Percentiles rank a stretch among this genome's conserved stretches.
These are phyloP conservation scores for Nasua narica DNA, from an alignment of 2,797 vertebrate genomes.

Conservation along the genomic window DNA sequence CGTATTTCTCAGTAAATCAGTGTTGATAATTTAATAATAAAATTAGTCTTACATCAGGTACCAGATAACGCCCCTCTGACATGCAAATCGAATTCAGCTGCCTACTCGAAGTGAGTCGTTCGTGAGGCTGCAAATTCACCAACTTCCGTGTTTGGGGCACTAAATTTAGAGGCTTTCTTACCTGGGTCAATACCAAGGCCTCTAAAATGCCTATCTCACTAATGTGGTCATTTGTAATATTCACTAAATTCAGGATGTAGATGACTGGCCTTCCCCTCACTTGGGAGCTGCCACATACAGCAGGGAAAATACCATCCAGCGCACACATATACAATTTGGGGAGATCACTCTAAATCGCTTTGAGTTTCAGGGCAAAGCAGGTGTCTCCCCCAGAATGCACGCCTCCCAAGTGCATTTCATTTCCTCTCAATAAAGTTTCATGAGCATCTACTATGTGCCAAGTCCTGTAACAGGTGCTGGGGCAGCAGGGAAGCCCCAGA, in stretches of 20 bases:
- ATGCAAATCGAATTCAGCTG: slow-evolving; percentile 63
- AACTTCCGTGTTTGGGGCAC: background rate
- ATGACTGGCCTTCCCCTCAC: background rate
- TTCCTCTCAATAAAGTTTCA: background rate
- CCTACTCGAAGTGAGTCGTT: background rate
- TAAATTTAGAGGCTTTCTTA: slow-evolving; percentile 45
- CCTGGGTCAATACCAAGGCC: background rate
- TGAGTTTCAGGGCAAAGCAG: background rate
- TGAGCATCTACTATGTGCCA: background rate
- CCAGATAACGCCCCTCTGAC: slow-evolving; percentile 60
- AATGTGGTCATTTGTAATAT: slow-evolving; percentile 27
- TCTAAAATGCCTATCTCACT: background rate
- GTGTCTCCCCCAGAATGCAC: background rate
- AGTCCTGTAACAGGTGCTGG: background rate
- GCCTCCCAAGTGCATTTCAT: background rate
- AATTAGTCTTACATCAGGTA: slow-evolving; percentile 75
- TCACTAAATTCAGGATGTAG: background rate
- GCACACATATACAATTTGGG: background rate
- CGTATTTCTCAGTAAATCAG: slow-evolving; percentile 80
- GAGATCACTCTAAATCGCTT: background rate
- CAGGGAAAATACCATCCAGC: background rate
- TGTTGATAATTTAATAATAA: slow-evolving; percentile 77
- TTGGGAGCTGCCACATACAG: background rate
- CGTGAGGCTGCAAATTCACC: background rate
- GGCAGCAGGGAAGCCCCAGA: background rate